phyloP scores from a whole-genome alignment of 2,888 invertebrate species.

The Gortyna flavago region DNA sequence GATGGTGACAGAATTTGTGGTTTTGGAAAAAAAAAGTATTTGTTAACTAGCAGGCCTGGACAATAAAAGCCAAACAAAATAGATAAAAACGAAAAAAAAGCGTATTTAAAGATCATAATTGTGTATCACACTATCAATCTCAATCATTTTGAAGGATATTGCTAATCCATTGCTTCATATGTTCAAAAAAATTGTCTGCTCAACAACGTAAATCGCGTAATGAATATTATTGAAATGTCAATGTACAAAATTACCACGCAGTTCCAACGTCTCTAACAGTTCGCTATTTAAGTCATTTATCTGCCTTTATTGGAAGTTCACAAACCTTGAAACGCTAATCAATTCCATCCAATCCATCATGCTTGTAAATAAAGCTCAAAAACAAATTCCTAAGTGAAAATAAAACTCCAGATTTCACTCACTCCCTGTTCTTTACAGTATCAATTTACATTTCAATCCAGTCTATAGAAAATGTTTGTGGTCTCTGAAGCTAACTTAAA shows the following conservation, averaged over 20 bases:
- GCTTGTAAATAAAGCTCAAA: constrained; percentile 17
- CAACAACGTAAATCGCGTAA: too few species aligned
- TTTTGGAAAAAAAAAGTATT: too few species aligned
- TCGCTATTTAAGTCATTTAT: neutral
- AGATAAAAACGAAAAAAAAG: too few species aligned
- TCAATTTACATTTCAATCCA: constrained; percentile 46
- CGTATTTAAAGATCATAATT: too few species aligned
- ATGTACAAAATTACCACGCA: neutral
- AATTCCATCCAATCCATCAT: constrained; percentile 18
- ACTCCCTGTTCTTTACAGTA: constrained; percentile 5
- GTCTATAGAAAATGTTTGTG: constrained; percentile 27
- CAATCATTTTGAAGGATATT: too few species aligned
- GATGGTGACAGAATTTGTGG: too few species aligned
- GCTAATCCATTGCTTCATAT: too few species aligned
- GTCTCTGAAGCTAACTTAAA: constrained; percentile 7
- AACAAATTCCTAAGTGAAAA: constrained; percentile 9
- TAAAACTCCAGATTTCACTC: constrained; percentile 15
- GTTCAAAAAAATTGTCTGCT: too few species aligned
- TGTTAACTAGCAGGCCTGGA: too few species aligned
- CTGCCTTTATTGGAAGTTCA: neutral
- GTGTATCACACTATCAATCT: too few species aligned
- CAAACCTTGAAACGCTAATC: neutral
- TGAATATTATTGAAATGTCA: too few species aligned
- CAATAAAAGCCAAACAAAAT: too few species aligned
- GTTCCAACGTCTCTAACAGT: neutral